These are phyloP conservation scores for Lagopus leucura DNA, from an alignment of 2,113 vertebrate species.

Conservation along the genomic window DNA sequence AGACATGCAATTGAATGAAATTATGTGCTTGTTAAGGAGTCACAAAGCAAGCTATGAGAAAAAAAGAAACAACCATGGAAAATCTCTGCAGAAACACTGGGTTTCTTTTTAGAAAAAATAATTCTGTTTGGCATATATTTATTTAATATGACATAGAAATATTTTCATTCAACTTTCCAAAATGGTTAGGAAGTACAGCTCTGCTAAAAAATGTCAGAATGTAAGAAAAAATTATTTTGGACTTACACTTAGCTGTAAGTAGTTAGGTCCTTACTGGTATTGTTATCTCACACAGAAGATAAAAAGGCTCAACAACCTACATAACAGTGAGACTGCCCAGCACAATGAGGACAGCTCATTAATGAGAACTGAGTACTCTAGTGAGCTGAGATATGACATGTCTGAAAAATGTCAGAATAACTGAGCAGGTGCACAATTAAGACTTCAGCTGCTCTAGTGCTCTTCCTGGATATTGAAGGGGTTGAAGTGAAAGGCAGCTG, in stretches of 20 bases:
- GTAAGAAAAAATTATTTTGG: background rate
- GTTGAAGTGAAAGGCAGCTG: background rate
- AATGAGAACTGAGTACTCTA: background rate
- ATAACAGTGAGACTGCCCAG: background rate
- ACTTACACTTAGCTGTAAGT: background rate
- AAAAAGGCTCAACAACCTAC: background rate
- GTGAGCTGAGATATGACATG: background rate
- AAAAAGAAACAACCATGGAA: background rate
- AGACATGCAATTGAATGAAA: background rate
- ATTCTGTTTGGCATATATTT: background rate
- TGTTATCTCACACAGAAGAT: background rate
- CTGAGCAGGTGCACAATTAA: background rate
- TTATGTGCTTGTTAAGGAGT: accelerated
- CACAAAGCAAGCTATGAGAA: background rate
- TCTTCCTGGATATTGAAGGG: background rate
- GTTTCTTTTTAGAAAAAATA: background rate
- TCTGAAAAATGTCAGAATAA: background rate
- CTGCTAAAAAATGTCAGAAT: background rate
- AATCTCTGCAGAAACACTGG: background rate
- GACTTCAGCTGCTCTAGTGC: background rate
- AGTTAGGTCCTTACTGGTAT: background rate
- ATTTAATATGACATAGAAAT: background rate
- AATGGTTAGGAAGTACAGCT: background rate
- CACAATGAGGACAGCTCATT: background rate
- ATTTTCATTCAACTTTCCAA: background rate